These are phyloP conservation scores for Glyphotaelius pellucidus DNA, from an alignment of 2,888 invertebrate genomes.

Conservation along the genomic window DNA sequence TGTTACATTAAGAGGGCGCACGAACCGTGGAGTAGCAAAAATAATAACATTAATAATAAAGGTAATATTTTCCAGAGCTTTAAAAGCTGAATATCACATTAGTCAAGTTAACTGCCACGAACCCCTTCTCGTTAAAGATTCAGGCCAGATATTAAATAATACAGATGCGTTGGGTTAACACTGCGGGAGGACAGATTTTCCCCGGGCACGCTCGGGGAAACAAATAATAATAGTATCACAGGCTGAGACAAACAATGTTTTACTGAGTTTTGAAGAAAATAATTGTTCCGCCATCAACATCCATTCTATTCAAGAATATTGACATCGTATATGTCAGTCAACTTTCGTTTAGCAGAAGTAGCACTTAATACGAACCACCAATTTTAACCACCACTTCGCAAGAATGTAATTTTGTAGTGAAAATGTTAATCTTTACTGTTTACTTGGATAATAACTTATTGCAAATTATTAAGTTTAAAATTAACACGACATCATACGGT, in stretches of 20 bases:
- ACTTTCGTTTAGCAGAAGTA: neutral
- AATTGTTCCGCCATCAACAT: neutral
- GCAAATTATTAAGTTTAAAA: neutral
- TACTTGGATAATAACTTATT: no score
- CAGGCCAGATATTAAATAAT: neutral
- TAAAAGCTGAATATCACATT: neutral
- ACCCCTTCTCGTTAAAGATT: neutral
- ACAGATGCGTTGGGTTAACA: neutral
- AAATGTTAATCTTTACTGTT: no score
- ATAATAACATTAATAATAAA: neutral
- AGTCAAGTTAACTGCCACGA: neutral
- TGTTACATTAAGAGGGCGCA: neutral
- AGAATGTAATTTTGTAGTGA: no score
- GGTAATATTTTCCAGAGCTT: slow-evolving; percentile 2
- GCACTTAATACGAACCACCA: neutral
- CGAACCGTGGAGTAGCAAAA: neutral
- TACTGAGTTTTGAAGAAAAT: neutral
- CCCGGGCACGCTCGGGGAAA: neutral
- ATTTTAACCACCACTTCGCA: no score
- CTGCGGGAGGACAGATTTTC: neutral
- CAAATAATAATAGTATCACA: neutral
- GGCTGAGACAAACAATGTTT: neutral
- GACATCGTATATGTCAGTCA: neutral
- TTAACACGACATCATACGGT: neutral
- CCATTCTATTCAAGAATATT: neutral